These are phyloP conservation scores for Petrolisthes manimaculis DNA, from an alignment of 2,888 invertebrate species.

Conservation along the genomic window DNA sequence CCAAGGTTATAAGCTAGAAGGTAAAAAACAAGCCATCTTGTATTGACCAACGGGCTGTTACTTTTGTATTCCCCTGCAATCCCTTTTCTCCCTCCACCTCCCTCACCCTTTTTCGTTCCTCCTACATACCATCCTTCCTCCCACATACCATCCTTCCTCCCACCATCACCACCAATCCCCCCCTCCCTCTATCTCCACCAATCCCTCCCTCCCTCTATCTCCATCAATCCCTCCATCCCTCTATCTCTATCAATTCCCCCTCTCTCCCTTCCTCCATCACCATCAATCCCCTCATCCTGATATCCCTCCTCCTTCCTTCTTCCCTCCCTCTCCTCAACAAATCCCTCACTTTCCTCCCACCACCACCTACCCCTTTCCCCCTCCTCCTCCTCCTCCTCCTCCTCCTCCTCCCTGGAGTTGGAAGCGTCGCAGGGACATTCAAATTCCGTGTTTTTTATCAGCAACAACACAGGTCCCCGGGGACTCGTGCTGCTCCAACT, in stretches of 20 bases:
- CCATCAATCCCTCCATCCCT: too few species aligned
- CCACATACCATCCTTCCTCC: not conserved
- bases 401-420: conserved; percentile 10
- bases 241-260: not conserved
- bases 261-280: not conserved
- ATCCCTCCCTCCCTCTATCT: not conserved
- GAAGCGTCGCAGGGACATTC: conserved; percentile 37
- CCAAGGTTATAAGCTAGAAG: too few species aligned
- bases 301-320: conserved; percentile 7
- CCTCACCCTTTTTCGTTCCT: not conserved
- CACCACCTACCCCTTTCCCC: not conserved
- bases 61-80: not conserved
- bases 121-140: not conserved
- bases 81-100: not conserved
- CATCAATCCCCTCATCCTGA: conserved; percentile 19
- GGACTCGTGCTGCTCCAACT: conserved; percentile 21
- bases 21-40: too few species aligned
- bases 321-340: not conserved
- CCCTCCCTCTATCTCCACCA: not conserved
- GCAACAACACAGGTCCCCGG: conserved; percentile 18
- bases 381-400: not conserved
- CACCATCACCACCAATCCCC: not conserved
- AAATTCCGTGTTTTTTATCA: conserved; percentile 40
- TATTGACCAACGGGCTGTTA: too few species aligned
- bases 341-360: not conserved